A percentile compares a stretch with the other conserved stretches of the same genome.
These are phyloP conservation scores for Chauna torquata DNA, from an alignment of 2,113 vertebrate genomes.

Conservation along the genomic window DNA sequence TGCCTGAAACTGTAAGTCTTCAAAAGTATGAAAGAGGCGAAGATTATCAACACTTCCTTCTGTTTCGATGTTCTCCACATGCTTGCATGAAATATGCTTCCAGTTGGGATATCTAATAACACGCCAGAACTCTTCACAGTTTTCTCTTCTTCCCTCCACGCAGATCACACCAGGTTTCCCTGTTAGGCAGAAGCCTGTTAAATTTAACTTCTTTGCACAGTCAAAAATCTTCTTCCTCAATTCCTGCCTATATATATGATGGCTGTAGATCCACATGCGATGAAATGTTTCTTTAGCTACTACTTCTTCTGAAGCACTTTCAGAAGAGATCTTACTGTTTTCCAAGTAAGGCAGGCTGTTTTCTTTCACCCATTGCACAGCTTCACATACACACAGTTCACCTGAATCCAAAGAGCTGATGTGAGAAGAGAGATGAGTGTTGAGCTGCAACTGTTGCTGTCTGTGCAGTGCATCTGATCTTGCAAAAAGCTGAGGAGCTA, in stretches of 20 bases:
- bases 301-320: background rate
- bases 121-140: slow-evolving; percentile 81
- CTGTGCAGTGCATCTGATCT: slow-evolving; percentile 71
- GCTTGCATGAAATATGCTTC: slow-evolving; percentile 84
- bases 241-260: slow-evolving; percentile 81
- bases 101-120: slow-evolving; percentile 79
- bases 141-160: slow-evolving; percentile 72
- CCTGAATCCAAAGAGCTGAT: slow-evolving; percentile 69
- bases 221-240: slow-evolving; percentile 80
- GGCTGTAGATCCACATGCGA: slow-evolving; percentile 83
- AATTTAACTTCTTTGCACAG: slow-evolving; percentile 72
- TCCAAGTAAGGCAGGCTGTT: slow-evolving; percentile 67
- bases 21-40: slow-evolving; percentile 72
- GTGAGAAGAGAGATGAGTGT: slow-evolving; percentile 65
- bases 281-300: slow-evolving; percentile 43
- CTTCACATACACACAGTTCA: slow-evolving; percentile 71
- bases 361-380: slow-evolving; percentile 79
- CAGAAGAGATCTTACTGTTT: background rate
- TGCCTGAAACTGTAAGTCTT: slow-evolving; percentile 79
- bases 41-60: slow-evolving; percentile 52
- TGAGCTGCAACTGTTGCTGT: slow-evolving; percentile 77
- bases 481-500: slow-evolving; percentile 73
- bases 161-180: slow-evolving; percentile 83
- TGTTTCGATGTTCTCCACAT: slow-evolving; percentile 62
- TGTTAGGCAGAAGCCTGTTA: slow-evolving; percentile 81